Conservation (phyloP, 2,888 invertebrate genomes). For the Anaspis maculata region DNA sequence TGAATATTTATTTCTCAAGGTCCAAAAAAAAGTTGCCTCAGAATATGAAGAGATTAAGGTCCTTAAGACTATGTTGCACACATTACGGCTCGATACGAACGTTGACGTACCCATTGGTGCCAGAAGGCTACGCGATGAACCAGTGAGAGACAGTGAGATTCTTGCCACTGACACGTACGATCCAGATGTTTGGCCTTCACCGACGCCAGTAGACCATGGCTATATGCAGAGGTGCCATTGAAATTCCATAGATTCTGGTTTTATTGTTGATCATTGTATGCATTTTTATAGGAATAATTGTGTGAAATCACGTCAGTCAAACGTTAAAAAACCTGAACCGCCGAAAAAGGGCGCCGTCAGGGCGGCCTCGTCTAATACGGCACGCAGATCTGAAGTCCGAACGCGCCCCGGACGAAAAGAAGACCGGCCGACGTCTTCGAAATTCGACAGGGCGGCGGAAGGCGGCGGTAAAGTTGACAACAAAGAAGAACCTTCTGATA, state of each 20-base stretch:
- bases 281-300: conserved; percentile 29
- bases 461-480: conserved; percentile 36
- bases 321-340: conserved; percentile 30
- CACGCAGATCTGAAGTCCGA: conserved; percentile 28
- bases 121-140: conserved; percentile 43
- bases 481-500: conserved; percentile 58
- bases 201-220: conserved; percentile 69
- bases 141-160: conserved; percentile 58
- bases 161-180: conserved; percentile 63
- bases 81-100: conserved; percentile 64
- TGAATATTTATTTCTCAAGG: conserved; percentile 44
- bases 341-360: conserved; percentile 35
- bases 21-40: conserved; percentile 78
- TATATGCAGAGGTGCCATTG: no score
- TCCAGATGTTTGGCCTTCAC: conserved; percentile 83
- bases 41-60: conserved; percentile 89
- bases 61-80: conserved; percentile 64
- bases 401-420: conserved; percentile 32
- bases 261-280: conserved; percentile 8
- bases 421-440: conserved; percentile 37
- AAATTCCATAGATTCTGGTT: no score
- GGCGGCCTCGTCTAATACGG: conserved; percentile 36
- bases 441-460: conserved; percentile 32
- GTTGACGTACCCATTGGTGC: conserved; percentile 45
- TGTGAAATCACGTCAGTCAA: conserved; percentile 29